Evolutionary conservation across 2,113 vertebrate genomes (phyloP).

Genomic region (Cottus gobio): DNA sequence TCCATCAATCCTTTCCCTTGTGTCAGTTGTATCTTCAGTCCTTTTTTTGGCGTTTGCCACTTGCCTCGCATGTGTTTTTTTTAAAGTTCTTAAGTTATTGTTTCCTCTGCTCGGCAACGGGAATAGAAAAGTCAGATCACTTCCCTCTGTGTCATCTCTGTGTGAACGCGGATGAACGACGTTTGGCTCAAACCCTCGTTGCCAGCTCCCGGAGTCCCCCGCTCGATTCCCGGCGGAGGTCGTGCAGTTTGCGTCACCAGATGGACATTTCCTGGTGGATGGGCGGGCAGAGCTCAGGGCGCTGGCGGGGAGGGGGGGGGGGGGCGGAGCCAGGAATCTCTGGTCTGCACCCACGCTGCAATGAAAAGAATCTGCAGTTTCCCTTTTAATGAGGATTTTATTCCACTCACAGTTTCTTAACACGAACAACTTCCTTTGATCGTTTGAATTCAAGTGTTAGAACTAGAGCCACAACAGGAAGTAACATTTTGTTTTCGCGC

Average conservation of each 20-base stretch:
- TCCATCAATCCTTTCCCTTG: not conserved
- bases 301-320: too few species aligned
- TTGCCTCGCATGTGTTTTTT: not conserved
- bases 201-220: too few species aligned
- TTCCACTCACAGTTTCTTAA: not conserved
- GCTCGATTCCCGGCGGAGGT: too few species aligned
- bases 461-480: not conserved
- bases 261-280: too few species aligned
- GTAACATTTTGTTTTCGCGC: slow-evolving; percentile 23
- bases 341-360: not conserved
- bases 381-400: not conserved
- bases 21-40: slow-evolving; percentile 28
- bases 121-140: not conserved
- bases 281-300: too few species aligned
- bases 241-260: too few species aligned
- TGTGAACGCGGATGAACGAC: too few species aligned
- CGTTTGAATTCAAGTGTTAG: slow-evolving; percentile 8
- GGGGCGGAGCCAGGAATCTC: not conserved
- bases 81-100: not conserved
- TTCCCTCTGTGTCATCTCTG: not conserved
- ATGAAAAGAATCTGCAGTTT: not conserved
- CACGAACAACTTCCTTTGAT: slow-evolving; percentile 4
- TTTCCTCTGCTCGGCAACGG: not conserved
- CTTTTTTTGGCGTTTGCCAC: not conserved
- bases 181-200: too few species aligned